Conservation (phyloP, 2,797 vertebrate genomes). For the Chelon auratus region DNA sequence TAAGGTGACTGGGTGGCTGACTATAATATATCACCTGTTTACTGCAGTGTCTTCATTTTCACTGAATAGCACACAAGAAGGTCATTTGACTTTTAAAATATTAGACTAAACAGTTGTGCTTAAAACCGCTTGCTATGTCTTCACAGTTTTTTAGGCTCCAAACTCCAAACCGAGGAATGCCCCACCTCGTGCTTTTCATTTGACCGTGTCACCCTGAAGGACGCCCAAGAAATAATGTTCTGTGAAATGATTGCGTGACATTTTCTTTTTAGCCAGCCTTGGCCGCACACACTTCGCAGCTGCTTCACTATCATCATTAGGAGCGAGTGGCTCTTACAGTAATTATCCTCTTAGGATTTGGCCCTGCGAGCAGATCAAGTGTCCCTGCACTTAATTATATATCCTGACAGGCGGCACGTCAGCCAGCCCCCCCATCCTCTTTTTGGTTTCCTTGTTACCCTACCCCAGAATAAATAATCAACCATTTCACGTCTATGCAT, state of each 20-base stretch:
- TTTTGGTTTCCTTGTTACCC: constrained; percentile 31
- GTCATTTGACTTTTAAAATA: not conserved
- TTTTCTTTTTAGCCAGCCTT: constrained; percentile 38
- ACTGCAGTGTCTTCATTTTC: not conserved
- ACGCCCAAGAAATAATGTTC: constrained; percentile 33
- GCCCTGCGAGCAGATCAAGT: constrained; percentile 31
- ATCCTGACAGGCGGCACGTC: constrained; percentile 49
- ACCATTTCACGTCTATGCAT: not conserved
- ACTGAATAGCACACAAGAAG: constrained; percentile 3
- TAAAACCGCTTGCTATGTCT: not conserved
- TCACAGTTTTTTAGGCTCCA: not conserved
- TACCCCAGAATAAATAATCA: not conserved
- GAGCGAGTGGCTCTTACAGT: constrained; percentile 69
- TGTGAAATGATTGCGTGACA: constrained; percentile 49
- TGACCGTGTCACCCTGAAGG: constrained; percentile 60
- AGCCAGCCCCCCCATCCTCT: constrained; percentile 10
- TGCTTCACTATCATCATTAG: constrained; percentile 60
- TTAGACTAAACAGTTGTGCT: not conserved
- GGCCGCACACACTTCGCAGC: constrained; percentile 37
- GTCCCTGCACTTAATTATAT: constrained; percentile 57
- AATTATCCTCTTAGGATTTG: constrained; percentile 68
- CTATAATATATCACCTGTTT: constrained; percentile 7
- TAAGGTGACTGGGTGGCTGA: constrained; percentile 1
- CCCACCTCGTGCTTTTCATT: constrained; percentile 26
- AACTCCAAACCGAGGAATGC: constrained; percentile 10